phyloP scores from a whole-genome alignment of 1,140 invertebrate genomes.

The Pseudomyrmex sp. region DNA sequence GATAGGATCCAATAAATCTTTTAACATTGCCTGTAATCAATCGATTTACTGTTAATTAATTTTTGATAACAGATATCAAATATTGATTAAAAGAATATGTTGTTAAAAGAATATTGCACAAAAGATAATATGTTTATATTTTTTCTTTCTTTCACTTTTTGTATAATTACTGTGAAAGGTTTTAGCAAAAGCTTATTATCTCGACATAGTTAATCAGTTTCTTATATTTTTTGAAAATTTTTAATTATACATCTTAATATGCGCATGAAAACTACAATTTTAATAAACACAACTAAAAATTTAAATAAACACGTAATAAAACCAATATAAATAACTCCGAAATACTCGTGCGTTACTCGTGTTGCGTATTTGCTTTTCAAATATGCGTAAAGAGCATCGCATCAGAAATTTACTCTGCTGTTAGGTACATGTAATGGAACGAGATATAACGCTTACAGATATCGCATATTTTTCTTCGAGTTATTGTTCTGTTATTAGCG shows the following conservation, averaged over 20 bases:
- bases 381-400: slow-evolving; percentile 28
- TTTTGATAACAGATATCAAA: background rate
- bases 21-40: background rate
- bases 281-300: slow-evolving; percentile 13
- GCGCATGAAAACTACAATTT: slow-evolving; percentile 27
- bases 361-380: slow-evolving; percentile 31
- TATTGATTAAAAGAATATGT: background rate
- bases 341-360: slow-evolving; percentile 24
- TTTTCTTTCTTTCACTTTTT: background rate
- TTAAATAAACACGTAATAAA: slow-evolving; percentile 34
- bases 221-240: slow-evolving; percentile 11
- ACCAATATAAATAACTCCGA: slow-evolving; percentile 30
- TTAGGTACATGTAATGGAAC: background rate
- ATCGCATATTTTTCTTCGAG: slow-evolving; percentile 38
- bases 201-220: background rate
- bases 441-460: slow-evolving; percentile 24
- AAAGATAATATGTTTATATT: background rate
- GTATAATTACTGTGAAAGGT: background rate
- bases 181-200: slow-evolving; percentile 18
- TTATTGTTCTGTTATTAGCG: slow-evolving; percentile 65
- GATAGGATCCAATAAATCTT: background rate
- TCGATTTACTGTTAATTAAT: slow-evolving; percentile 1
- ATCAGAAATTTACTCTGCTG: slow-evolving; percentile 11
- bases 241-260: slow-evolving; percentile 1
- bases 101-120: background rate